A percentile compares a stretch with the other conserved stretches of the same genome.
Conservation (phyloP, 2,888 invertebrate species). For the Stegana nigrithorax region DNA sequence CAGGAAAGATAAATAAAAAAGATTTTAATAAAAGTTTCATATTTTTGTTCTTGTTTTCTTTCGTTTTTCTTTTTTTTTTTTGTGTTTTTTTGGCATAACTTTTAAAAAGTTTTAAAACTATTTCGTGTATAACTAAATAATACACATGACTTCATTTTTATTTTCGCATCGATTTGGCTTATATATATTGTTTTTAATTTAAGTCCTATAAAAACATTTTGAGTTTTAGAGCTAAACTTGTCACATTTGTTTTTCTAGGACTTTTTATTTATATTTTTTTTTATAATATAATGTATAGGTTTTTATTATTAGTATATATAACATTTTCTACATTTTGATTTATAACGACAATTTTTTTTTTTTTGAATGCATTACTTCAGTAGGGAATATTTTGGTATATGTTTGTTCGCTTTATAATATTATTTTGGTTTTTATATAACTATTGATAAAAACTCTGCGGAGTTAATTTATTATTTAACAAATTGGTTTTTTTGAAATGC, state of each 20-base stretch:
- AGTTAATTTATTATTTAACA: too few species aligned
- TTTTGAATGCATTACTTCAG: background rate
- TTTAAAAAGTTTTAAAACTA: background rate
- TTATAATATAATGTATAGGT: background rate
- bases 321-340: background rate
- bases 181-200: background rate
- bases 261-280: background rate
- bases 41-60: too few species aligned
- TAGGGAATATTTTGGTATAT: background rate
- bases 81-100: slow-evolving; percentile 8
- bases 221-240: background rate
- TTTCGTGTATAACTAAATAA: too few species aligned
- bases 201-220: background rate
- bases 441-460: background rate
- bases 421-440: background rate
- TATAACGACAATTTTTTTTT: background rate
- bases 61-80: slow-evolving; percentile 11
- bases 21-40: too few species aligned
- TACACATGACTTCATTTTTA: slow-evolving; percentile 19
- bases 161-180: too few species aligned
- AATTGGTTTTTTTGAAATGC: too few species aligned
- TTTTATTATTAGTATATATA: background rate
- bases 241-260: too few species aligned
- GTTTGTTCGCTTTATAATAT: too few species aligned
- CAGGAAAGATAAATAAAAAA: too few species aligned